These are phyloP conservation scores for Dicentrarchus labrax DNA, from an alignment of 2,113 vertebrate species.

Conservation along the genomic window DNA sequence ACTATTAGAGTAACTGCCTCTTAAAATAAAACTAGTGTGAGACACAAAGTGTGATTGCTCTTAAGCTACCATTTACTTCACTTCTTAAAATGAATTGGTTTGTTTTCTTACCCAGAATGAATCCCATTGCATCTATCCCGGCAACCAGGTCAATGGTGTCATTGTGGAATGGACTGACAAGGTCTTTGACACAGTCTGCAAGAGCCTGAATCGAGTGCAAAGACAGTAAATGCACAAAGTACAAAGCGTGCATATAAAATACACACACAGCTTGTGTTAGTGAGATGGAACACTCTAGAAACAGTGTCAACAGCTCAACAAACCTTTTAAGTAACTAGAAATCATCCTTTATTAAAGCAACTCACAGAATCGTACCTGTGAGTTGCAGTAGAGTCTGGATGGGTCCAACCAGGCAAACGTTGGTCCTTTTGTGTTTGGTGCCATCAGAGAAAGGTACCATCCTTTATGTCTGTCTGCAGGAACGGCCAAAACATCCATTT, in stretches of 20 bases:
- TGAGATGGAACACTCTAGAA: neutral
- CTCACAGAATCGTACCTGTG: slow-evolving; percentile 80
- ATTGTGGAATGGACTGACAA: slow-evolving; percentile 86
- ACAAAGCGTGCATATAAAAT: neutral
- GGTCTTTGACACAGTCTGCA: slow-evolving; percentile 87
- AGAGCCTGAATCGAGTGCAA: slow-evolving; percentile 82
- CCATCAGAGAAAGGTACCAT: slow-evolving; percentile 92
- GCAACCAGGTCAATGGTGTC: slow-evolving; percentile 88
- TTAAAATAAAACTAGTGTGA: slow-evolving; percentile 52
- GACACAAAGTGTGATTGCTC: neutral
- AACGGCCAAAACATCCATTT: slow-evolving; percentile 82
- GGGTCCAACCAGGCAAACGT: slow-evolving; percentile 91
- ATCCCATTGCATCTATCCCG: slow-evolving; percentile 93
- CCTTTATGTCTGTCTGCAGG: slow-evolving; percentile 76
- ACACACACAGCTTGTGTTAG: neutral
- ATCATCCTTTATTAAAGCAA: too few relatives aligned
- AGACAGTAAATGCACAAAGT: slow-evolving; percentile 2
- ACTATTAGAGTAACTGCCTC: neutral
- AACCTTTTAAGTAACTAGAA: neutral
- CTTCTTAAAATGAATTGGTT: neutral
- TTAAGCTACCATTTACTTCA: neutral
- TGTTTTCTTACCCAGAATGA: slow-evolving; percentile 88
- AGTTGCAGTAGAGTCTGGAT: slow-evolving; percentile 91
- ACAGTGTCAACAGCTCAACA: neutral
- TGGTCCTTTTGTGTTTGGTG: slow-evolving; percentile 89